A percentile compares a stretch with the other conserved stretches of the same genome.
These are phyloP conservation scores for Plecotus auritus DNA, from an alignment of 2,113 vertebrate species.

Conservation along the genomic window DNA sequence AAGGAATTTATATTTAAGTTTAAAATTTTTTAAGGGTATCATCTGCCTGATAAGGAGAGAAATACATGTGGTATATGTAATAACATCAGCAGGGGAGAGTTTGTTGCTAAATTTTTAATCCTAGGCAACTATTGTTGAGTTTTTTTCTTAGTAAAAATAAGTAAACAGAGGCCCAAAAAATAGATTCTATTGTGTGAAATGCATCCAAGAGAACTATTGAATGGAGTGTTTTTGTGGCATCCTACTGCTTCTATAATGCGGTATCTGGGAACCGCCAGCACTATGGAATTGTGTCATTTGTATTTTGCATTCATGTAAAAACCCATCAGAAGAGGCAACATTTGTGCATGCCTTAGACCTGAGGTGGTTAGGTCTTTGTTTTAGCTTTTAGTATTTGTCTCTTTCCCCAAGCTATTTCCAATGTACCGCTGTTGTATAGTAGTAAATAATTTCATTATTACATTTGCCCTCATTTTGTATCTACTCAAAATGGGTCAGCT, in stretches of 20 bases:
- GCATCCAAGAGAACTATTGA: background rate
- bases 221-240: background rate
- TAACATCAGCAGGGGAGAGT: slow-evolving; percentile 1
- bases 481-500: background rate
- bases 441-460: slow-evolving; percentile 14
- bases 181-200: background rate
- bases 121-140: background rate
- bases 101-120: background rate
- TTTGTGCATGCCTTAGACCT: background rate
- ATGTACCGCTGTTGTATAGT: slow-evolving; percentile 27
- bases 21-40: slow-evolving; percentile 65
- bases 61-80: slow-evolving; percentile 56
- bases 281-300: background rate
- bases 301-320: background rate
- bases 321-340: background rate
- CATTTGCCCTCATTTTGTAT: background rate
- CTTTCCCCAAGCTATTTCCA: slow-evolving; percentile 29
- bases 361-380: background rate
- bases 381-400: background rate
- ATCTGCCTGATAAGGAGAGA: slow-evolving; percentile 55
- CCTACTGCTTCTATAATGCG: background rate
- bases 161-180: background rate
- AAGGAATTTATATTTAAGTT: slow-evolving; percentile 67
- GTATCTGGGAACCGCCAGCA: background rate
- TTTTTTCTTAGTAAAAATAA: slow-evolving; percentile 14